Conservation (phyloP, 2,797 vertebrate species). For the Girardinus metallicus region DNA sequence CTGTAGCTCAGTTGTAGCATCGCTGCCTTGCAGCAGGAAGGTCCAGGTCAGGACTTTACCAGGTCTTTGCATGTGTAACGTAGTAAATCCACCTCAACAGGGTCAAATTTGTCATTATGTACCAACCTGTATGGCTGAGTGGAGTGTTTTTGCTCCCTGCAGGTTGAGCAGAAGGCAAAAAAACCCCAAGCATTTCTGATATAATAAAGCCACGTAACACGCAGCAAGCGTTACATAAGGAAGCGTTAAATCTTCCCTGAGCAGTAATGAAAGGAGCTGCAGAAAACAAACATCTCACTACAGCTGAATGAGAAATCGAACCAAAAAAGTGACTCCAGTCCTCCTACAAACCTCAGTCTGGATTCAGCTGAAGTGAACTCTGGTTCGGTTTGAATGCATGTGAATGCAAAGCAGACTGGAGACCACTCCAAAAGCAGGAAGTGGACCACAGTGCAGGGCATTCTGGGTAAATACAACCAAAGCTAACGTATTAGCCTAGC, state of each 20-base stretch:
- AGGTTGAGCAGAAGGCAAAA: background rate
- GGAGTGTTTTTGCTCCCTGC: background rate
- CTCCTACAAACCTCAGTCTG: too few relatives aligned
- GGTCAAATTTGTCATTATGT: too few relatives aligned
- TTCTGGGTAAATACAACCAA: too few relatives aligned
- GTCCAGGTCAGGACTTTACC: too few relatives aligned
- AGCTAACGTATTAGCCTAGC: background rate
- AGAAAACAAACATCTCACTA: constrained; percentile 15
- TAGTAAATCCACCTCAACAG: too few relatives aligned
- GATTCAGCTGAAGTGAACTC: background rate
- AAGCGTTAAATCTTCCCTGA: constrained; percentile 32
- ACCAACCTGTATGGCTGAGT: too few relatives aligned
- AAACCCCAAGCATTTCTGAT: background rate
- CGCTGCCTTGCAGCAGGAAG: too few relatives aligned
- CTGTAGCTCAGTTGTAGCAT: too few relatives aligned
- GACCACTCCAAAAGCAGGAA: background rate
- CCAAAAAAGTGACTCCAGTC: too few relatives aligned
- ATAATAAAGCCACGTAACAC: background rate
- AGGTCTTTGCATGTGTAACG: too few relatives aligned
- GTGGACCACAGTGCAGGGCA: background rate
- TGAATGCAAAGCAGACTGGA: background rate
- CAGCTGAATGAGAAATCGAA: background rate
- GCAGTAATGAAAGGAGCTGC: constrained; percentile 15
- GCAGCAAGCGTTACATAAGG: constrained; percentile 1
- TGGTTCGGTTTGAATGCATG: background rate